phyloP scores from a whole-genome alignment of 2,888 invertebrate genomes.

The Unio pictorum region DNA sequence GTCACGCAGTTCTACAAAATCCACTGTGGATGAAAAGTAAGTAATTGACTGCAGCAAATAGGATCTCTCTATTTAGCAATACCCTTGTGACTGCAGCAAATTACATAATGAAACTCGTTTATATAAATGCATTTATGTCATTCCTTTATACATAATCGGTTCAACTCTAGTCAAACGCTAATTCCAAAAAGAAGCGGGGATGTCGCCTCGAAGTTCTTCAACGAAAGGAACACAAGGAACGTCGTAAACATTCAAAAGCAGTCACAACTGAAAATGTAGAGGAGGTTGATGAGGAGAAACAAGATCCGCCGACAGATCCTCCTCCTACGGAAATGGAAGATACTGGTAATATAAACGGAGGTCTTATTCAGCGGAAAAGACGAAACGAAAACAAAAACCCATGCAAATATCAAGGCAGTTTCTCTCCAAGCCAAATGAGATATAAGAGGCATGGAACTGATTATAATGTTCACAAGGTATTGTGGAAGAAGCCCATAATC shows the following conservation, averaged over 20 bases:
- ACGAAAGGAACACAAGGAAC: constrained; percentile 27
- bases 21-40: constrained; percentile 1
- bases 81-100: constrained; percentile 57
- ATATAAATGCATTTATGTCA: no score
- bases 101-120: not conserved
- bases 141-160: no score
- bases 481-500: no score
- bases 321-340: no score
- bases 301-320: constrained; percentile 1
- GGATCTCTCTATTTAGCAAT: constrained; percentile 1
- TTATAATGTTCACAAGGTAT: no score
- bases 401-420: no score
- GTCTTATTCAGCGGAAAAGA: no score
- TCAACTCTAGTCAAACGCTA: no score
- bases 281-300: constrained; percentile 4
- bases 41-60: constrained; percentile 39
- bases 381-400: no score
- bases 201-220: constrained; percentile 36
- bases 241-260: constrained; percentile 12
- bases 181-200: constrained; percentile 18
- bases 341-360: no score
- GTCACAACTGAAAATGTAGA: constrained; percentile 1
- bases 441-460: no score
- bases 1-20: not conserved
- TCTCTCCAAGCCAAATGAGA: no score